Evolutionary conservation across 2,888 invertebrate species (phyloP).

Genomic region (Catocala fraxini): DNA sequence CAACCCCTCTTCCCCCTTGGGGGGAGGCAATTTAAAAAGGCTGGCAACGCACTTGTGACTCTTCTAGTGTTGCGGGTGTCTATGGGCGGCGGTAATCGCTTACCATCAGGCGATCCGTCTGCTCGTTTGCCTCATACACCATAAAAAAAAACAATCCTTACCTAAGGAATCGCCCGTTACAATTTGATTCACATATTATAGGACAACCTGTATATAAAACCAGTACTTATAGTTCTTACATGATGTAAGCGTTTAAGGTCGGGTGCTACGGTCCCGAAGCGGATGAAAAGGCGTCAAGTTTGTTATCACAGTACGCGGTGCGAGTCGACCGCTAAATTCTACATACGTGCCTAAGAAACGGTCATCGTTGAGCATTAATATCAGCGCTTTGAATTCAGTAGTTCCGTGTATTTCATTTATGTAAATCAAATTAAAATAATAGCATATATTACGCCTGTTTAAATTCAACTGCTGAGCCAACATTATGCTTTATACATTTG

Average conservation of each 20-base stretch:
- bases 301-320: constrained; percentile 20
- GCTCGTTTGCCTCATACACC: too few species aligned
- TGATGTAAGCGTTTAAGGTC: constrained; percentile 31
- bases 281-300: constrained; percentile 33
- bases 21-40: too few species aligned
- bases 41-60: too few species aligned
- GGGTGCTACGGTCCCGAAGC: constrained; percentile 26
- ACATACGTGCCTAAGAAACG: constrained; percentile 6
- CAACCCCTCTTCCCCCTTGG: too few species aligned
- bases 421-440: constrained; percentile 29
- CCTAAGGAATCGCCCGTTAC: too few species aligned
- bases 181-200: too few species aligned
- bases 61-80: too few species aligned
- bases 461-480: constrained; percentile 48
- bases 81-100: too few species aligned
- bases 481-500: constrained; percentile 48
- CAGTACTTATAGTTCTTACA: constrained; percentile 5
- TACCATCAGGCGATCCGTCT: too few species aligned
- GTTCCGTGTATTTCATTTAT: constrained; percentile 15
- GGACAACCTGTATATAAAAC: too few species aligned
- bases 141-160: too few species aligned
- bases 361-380: constrained; percentile 1
- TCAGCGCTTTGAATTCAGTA: constrained; percentile 2
- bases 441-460: constrained; percentile 21
- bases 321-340: constrained; percentile 14